Base-by-base conservation (phyloP, 2,888 invertebrate species). In the Ornithoptera alexandrae region DNA sequence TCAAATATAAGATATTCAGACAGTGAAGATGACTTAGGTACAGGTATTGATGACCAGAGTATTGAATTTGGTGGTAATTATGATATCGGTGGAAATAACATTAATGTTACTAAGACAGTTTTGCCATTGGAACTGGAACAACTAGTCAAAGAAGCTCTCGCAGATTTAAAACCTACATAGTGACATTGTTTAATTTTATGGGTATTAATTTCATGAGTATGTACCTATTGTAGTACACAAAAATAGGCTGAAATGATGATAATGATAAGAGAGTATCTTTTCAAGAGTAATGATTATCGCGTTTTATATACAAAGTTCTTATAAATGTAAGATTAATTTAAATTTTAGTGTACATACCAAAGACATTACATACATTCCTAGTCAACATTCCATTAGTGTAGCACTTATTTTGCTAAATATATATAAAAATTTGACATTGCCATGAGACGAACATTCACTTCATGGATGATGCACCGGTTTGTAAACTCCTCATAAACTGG, bases 101-200 rank as follows among this genome's bases (percentile, higher is more conserved):
- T 79, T 77, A 87, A 65, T 78, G 86, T 81, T 74, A 83, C 77
- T 72, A 94, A 81, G 82, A 91, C 84, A 66, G 90, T 93, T 74
- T 83, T 95, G 72, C 95, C 95, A 5, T 88, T 93, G 17, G 94
- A 95, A 76, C 84, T 95, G 68, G 93, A 95, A 71, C 92, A 93
- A 66, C 83, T 95, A 68, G 95, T 95, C 0, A 93, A 93, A 75
- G 94, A 94, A 83, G 84, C 95, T 89, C 78, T 95, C 92, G 88
- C 96, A 93, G 82, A 97, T 94, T 78, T 95, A 93, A 86, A 95
- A 94, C 81, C 96, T 88, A 1, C 84, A 95, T 96, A 76, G 56
- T 77, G 72, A 70, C 57, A 12, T 4, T 30, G 30, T 30, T 30
- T 39, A 8, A 39, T 7, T 39, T 10, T 10, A 39, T 10, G 10